Base-by-base conservation (phyloP, 2,113 vertebrate genomes). In the Bungarus multicinctus region DNA sequence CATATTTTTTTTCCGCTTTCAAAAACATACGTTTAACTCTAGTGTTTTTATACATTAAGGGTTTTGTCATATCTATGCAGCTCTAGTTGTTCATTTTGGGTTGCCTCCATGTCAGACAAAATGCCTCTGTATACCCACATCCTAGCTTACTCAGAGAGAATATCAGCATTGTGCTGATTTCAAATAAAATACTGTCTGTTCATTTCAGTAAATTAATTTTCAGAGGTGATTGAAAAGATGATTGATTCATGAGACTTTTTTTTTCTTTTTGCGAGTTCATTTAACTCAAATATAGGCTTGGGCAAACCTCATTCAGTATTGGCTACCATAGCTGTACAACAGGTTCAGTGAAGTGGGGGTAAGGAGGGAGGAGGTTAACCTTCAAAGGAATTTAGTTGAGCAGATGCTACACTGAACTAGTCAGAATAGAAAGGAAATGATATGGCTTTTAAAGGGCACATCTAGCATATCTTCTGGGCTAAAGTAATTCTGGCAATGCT, bases 401-500 rank as follows among this genome's bases (percentile, higher is more conserved):
- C 97, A 98, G 97, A 98, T 98, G 97, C 97, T 97, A 97, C 96
- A 97, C 95, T 96, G 97, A 97, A 97, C 97, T 96, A 97, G 97
- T 97, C 97, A 97, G 96, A 97, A 96, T 96, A 97, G 97, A 98
- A 97, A 98, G 97, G 97, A 98, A 98, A 97, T 97, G 96, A 98
- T 98, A 97, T 39, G 95, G 97, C 96, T 98, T 98, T 98, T 98
- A 98, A 98, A 98, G 98, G 98, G 97, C 97, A 98, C 97, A 97
- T 98, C 97, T 97, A 97, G 96, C 97, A 97, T 98, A 98, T 98
- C 98, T 97, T 95, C 97, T 97, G 96, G 97, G 96, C 97, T 98
- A 98, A 97, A 98, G 98, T 97, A 96, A 98, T 98, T 98, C 97
- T 98, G 97, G 98, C 98, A 97, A 95, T 97, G 98, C 97, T 98